Percentiles rank a stretch among this genome's conserved stretches.
Evolutionary conservation across 2,113 vertebrate species (phyloP).

Genomic region (Sminthopsis crassicaudata): DNA sequence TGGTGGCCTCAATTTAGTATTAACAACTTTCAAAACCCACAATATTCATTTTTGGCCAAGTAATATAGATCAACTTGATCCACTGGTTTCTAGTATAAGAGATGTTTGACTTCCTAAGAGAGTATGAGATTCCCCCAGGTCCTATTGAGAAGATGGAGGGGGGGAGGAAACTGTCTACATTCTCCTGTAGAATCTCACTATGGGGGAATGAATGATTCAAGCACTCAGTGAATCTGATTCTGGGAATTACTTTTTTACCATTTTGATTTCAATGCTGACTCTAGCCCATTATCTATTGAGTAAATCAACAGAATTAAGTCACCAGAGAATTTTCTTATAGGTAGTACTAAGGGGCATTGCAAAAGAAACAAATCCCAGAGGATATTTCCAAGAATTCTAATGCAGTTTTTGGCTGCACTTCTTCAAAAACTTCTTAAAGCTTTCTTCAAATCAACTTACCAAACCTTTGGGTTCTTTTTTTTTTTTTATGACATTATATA

Average conservation of each 20-base stretch:
- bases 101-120: neutral
- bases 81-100: neutral
- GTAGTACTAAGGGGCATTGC: neutral
- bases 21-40: neutral
- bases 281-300: neutral
- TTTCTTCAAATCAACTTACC: neutral
- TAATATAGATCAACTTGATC: neutral
- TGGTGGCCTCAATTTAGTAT: too few species aligned
- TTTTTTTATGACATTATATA: neutral
- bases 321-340: neutral
- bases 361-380: neutral
- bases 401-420: neutral
- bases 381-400: neutral
- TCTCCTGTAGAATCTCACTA: neutral
- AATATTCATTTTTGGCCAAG: conserved; percentile 23
- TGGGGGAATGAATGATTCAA: neutral
- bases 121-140: neutral
- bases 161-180: neutral
- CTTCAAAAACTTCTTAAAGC: neutral
- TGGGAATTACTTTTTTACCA: neutral
- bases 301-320: conserved; percentile 3
- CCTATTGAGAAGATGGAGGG: neutral
- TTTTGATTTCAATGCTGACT: neutral
- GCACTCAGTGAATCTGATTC: neutral
- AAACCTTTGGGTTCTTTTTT: neutral